Percentiles rank a stretch among this genome's conserved stretches.
Evolutionary conservation across 2,113 vertebrate species (phyloP).

Genomic region (Blennius ocellaris): DNA sequence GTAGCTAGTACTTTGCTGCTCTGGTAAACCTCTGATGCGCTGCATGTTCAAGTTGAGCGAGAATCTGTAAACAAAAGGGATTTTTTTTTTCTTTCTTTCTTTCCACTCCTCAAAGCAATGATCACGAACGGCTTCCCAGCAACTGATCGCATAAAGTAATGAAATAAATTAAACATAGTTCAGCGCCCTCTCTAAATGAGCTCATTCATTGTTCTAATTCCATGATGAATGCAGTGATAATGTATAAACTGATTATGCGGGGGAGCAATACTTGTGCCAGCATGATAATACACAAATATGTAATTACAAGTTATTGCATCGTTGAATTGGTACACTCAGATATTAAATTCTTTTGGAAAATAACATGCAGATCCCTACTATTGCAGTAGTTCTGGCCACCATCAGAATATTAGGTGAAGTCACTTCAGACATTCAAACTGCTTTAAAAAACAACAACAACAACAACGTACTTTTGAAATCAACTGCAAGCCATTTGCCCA

Average conservation of each 20-base stretch:
- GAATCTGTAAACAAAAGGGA: constrained; percentile 22
- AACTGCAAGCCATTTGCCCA: no score
- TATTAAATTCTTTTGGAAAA: no score
- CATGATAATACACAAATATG: background rate
- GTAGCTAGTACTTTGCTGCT: constrained; percentile 25
- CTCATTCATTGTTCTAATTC: constrained; percentile 21
- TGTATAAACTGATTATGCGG: constrained; percentile 24
- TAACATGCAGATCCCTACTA: no score
- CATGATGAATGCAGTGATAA: constrained; percentile 16
- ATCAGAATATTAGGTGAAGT: no score
- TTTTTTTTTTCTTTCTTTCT: constrained; percentile 4
- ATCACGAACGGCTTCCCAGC: constrained; percentile 11
- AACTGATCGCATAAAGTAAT: background rate
- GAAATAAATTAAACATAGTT: constrained; percentile 10
- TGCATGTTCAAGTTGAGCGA: constrained; percentile 19
- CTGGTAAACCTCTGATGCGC: constrained; percentile 17
- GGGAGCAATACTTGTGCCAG: background rate
- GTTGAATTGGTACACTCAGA: background rate
- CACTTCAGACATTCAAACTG: no score
- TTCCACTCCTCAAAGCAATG: background rate
- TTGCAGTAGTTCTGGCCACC: no score
- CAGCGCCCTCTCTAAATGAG: constrained; percentile 30
- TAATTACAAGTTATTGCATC: constrained; percentile 8
- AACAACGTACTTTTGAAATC: no score
- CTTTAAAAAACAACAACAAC: no score